A percentile compares a stretch with the other conserved stretches of the same genome.
Conservation (phyloP, 2,797 vertebrate species). For the Enteromius thamalakanensis region DNA sequence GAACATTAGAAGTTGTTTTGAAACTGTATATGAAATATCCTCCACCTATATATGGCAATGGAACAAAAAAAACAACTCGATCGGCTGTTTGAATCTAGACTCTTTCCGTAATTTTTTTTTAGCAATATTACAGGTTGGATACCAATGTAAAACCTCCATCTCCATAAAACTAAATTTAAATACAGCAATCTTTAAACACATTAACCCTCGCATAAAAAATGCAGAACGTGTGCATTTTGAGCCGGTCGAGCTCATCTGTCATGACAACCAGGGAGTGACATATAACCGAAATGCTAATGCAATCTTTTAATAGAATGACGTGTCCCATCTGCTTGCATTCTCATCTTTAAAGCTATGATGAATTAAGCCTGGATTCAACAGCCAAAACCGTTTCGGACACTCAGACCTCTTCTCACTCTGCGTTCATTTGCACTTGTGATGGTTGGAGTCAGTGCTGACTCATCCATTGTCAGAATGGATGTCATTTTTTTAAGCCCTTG, state of each 20-base stretch:
- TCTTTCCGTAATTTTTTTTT: background rate
- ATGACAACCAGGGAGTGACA: conserved; percentile 57
- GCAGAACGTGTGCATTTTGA: conserved; percentile 54
- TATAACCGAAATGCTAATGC: conserved; percentile 67
- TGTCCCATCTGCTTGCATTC: conserved; percentile 59
- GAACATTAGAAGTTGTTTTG: background rate
- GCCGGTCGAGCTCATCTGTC: conserved; percentile 56
- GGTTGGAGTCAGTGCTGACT: conserved; percentile 64
- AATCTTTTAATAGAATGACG: conserved; percentile 67
- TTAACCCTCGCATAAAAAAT: conserved; percentile 35
- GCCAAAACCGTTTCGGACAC: conserved; percentile 63
- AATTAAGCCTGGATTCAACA: conserved; percentile 63
- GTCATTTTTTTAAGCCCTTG: conserved; percentile 61
- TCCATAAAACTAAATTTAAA: background rate
- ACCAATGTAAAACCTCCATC: background rate
- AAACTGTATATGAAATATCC: background rate
- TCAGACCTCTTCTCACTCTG: conserved; percentile 63
- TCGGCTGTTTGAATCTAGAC: conserved; percentile 16
- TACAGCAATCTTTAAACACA: background rate
- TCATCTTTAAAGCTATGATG: conserved; percentile 58
- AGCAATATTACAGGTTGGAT: background rate
- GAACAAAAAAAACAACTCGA: background rate
- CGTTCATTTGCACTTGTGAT: conserved; percentile 69
- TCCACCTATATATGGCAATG: background rate
- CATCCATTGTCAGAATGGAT: conserved; percentile 62